These are phyloP conservation scores for Ferdinandea cuprea DNA, from an alignment of 2,888 invertebrate species.

Conservation along the genomic window DNA sequence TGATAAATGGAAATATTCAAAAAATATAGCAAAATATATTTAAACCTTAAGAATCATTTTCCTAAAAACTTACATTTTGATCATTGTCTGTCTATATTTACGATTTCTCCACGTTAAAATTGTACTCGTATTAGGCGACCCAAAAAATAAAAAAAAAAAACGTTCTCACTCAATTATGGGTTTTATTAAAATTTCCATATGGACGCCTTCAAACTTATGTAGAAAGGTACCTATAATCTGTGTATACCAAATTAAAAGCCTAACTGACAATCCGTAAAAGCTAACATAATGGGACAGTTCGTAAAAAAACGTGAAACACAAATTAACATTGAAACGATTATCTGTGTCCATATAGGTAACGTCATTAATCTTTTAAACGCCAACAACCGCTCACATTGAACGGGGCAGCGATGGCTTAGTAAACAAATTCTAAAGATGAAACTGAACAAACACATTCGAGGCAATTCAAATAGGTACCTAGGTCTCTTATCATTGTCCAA, in stretches of 20 bases:
- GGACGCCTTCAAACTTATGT: background rate
- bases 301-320: conserved; percentile 49
- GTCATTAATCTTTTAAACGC: conserved; percentile 35
- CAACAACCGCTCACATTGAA: conserved; percentile 55
- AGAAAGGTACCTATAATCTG: background rate
- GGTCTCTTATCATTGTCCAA: conserved; percentile 64
- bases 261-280: conserved; percentile 19
- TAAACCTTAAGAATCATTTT: too few relatives aligned
- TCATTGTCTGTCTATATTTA: too few relatives aligned
- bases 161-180: background rate
- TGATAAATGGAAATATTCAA: too few relatives aligned
- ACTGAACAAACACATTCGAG: conserved; percentile 41
- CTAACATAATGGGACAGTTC: conserved; percentile 37
- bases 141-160: background rate
- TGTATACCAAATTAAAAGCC: conserved; percentile 24
- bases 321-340: conserved; percentile 53
- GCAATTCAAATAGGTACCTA: conserved; percentile 41
- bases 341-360: conserved; percentile 29
- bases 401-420: conserved; percentile 38
- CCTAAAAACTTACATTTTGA: too few relatives aligned
- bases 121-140: background rate
- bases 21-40: too few relatives aligned
- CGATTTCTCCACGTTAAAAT: too few relatives aligned
- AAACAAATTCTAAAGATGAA: conserved; percentile 56
- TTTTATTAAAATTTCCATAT: background rate